A percentile compares a stretch with the other conserved stretches of the same genome.
Conservation (phyloP, 2,888 invertebrate genomes). For the Amblyjoppa proteus region DNA sequence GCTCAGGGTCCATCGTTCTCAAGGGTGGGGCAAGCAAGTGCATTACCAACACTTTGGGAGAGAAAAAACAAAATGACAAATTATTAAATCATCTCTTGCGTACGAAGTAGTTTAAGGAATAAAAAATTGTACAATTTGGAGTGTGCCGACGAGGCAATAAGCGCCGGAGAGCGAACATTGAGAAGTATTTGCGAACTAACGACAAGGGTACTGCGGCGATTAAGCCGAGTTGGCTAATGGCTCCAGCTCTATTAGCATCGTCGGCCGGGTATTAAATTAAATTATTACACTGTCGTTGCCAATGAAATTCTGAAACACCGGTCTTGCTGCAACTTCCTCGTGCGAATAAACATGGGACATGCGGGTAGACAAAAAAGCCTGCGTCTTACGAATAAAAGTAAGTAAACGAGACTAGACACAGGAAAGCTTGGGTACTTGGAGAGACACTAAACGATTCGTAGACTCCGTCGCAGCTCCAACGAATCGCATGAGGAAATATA, state of each 20-base stretch:
- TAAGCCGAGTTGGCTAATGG: constrained; percentile 32
- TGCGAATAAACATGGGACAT: constrained; percentile 1
- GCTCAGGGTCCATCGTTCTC: constrained; percentile 82
- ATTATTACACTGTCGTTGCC: not conserved
- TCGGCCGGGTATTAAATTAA: not conserved
- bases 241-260: constrained; percentile 26
- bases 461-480: not conserved
- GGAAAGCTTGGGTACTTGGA: not conserved
- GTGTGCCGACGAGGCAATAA: not conserved
- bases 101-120: not conserved
- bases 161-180: not conserved
- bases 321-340: constrained; percentile 1
- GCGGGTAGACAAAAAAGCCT: not conserved
- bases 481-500: not conserved
- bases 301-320: not conserved
- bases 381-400: not conserved
- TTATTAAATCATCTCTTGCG: constrained; percentile 61
- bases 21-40: constrained; percentile 81
- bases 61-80: constrained; percentile 75
- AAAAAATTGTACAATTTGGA: not conserved
- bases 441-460: not conserved
- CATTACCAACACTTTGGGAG: constrained; percentile 81
- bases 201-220: constrained; percentile 6
- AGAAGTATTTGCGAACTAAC: not conserved
- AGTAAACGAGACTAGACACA: not conserved